Base-by-base conservation (phyloP, 2,888 invertebrate genomes). In the Sesia apiformis region DNA sequence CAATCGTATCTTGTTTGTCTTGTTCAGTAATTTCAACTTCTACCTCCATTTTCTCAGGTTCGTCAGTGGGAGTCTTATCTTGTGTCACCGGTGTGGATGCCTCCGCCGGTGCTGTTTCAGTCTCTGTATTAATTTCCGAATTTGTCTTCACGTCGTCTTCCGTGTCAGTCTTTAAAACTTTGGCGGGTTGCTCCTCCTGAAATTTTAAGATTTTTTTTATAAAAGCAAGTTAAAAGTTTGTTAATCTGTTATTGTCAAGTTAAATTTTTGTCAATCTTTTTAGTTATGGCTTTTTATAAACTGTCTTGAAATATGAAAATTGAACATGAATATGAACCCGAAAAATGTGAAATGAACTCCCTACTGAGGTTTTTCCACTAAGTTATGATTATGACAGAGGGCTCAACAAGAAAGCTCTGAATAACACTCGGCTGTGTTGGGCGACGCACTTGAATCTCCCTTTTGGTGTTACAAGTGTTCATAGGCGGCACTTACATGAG, bases 81-180 rank as follows among this genome's bases (percentile, higher is more conserved):
- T 53, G 61, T 38, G 58, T 7, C 42, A 42, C 58, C 54, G 56
- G 66, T 56, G 64, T 63, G 23, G 23, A 23, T 39, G 63, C 43
- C 38, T 57, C 62, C 39, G 57, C 52, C 53, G 51, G n/a, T 39
- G 52, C 7, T n/a, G 55, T 57, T 53, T 63, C 62, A 53, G 63
- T 59, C 46, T 58, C 56, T 52, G 56, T 52, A 56, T 60, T 60
- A 53, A 63, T 62, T 57, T 73, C 74, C 41, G 66, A 51, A 54
- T 64, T 56, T 52, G 73, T 63, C 63, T 82, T 83, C 43, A 78
- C 74, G 60, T 79, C 78, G 49, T 65, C 67, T 63, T 75, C 81
- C 6, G 66, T 60, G 60, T 87, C 87, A 60, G 90, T 91, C 74
- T 92, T 92, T 38, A 89, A 78, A 51, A 92, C 72, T 78, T 92